These are phyloP conservation scores for Luffia ferchaultella DNA, from an alignment of 2,888 invertebrate species.

Conservation along the genomic window DNA sequence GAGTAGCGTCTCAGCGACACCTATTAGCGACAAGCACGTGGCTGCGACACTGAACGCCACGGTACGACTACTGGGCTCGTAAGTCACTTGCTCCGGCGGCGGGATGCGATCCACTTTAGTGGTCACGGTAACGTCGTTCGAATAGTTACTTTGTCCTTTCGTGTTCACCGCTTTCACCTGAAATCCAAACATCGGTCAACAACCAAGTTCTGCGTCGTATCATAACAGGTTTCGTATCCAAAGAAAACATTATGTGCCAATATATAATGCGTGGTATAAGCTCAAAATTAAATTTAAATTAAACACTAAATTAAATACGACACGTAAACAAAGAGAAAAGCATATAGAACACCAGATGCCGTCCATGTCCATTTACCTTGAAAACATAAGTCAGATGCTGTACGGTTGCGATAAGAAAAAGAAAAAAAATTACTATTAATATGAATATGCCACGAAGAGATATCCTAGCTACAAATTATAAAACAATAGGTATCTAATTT, in stretches of 20 bases:
- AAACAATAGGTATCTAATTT: too few species aligned
- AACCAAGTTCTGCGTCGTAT: slow-evolving; percentile 10
- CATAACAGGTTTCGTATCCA: neutral
- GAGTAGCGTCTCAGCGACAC: slow-evolving; percentile 76
- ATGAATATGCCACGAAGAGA: slow-evolving; percentile 11
- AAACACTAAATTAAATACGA: slow-evolving; percentile 13
- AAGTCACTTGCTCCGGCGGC: slow-evolving; percentile 81
- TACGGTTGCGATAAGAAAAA: slow-evolving; percentile 52
- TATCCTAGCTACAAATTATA: neutral
- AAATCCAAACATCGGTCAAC: neutral
- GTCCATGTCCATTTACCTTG: slow-evolving; percentile 42
- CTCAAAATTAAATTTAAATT: slow-evolving; percentile 12
- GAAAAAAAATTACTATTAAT: slow-evolving; percentile 34
- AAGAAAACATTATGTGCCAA: slow-evolving; percentile 7
- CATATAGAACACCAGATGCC: slow-evolving; percentile 14
- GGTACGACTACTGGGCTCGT: slow-evolving; percentile 78
- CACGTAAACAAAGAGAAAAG: slow-evolving; percentile 5
- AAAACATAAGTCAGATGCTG: slow-evolving; percentile 61
- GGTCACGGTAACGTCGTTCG: slow-evolving; percentile 81
- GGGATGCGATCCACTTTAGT: slow-evolving; percentile 88
- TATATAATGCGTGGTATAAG: slow-evolving; percentile 19
- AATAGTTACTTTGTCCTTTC: slow-evolving; percentile 87
- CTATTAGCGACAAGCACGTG: slow-evolving; percentile 80
- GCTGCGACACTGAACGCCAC: slow-evolving; percentile 82
- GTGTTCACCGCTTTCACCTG: slow-evolving; percentile 87